Evolutionary conservation across 2,113 vertebrate genomes (phyloP).

Genomic region (Macroglossus sobrinus): DNA sequence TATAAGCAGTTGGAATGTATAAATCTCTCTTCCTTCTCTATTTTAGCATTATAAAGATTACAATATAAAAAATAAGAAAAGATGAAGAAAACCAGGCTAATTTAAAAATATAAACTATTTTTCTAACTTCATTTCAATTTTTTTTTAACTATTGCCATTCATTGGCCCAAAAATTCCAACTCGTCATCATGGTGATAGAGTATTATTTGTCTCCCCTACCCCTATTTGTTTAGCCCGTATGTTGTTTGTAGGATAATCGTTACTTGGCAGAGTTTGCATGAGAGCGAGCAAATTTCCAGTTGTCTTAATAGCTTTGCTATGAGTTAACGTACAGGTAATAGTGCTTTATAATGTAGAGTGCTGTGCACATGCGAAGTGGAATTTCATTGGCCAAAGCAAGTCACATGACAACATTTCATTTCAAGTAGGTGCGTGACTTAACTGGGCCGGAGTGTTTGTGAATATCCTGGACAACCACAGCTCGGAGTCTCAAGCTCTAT

Average conservation of each 20-base stretch:
- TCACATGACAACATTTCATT: neutral
- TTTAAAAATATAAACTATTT: neutral
- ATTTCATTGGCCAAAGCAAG: neutral
- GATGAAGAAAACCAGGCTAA: neutral
- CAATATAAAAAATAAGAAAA: neutral
- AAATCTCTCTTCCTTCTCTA: neutral
- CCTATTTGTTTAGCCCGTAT: neutral
- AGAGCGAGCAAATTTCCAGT: neutral
- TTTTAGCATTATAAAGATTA: neutral
- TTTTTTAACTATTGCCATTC: neutral
- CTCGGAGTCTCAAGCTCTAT: neutral
- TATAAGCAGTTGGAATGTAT: neutral
- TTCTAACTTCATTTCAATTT: neutral
- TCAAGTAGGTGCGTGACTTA: fast-evolving
- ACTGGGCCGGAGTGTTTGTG: neutral
- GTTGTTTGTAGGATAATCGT: neutral
- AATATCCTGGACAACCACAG: neutral
- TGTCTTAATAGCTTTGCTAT: neutral
- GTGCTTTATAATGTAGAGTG: neutral
- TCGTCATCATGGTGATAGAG: neutral
- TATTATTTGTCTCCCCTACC: neutral
- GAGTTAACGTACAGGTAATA: neutral
- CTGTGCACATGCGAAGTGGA: neutral
- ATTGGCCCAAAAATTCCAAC: neutral
- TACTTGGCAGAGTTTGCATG: neutral